Conservation (phyloP, 1,140 invertebrate species). For the Drosophila repleta region DNA sequence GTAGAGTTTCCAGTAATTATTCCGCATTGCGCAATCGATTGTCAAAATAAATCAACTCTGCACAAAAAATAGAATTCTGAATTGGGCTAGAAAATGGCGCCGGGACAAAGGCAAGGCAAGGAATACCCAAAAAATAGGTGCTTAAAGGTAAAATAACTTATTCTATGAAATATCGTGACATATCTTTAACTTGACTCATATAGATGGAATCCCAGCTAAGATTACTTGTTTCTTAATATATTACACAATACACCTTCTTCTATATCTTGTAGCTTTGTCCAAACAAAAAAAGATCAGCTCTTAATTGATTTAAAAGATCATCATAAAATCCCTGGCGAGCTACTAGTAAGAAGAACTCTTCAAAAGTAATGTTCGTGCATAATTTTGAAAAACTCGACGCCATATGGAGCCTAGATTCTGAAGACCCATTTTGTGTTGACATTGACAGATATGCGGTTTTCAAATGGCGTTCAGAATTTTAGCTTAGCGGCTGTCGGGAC, state of each 20-base stretch:
- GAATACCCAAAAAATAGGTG: constrained; percentile 38
- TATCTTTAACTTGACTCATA: no score
- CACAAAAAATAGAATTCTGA: constrained; percentile 16
- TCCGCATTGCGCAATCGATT: constrained; percentile 73
- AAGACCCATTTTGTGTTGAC: not conserved
- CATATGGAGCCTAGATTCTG: not conserved
- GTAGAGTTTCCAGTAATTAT: constrained; percentile 60
- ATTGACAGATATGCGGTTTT: constrained; percentile 19
- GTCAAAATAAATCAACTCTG: constrained; percentile 42
- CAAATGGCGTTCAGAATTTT: constrained; percentile 11
- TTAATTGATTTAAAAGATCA: no score
- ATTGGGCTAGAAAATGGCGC: constrained; percentile 35
- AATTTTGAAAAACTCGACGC: not conserved
- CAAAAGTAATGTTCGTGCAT: not conserved
- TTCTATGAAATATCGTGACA: no score
- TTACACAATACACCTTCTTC: no score
- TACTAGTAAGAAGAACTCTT: not conserved
- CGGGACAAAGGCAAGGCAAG: constrained; percentile 17
- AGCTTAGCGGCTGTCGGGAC: constrained; percentile 20
- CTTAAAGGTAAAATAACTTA: constrained; percentile 18
- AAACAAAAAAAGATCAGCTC: not conserved
- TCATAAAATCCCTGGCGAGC: no score
- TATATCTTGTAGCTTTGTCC: no score
- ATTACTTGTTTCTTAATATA: no score
- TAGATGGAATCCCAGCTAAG: no score